Percentiles rank a stretch among this genome's conserved stretches.
Evolutionary conservation across 2,888 invertebrate species (phyloP).

Genomic region (Caenorhabditis afra): DNA sequence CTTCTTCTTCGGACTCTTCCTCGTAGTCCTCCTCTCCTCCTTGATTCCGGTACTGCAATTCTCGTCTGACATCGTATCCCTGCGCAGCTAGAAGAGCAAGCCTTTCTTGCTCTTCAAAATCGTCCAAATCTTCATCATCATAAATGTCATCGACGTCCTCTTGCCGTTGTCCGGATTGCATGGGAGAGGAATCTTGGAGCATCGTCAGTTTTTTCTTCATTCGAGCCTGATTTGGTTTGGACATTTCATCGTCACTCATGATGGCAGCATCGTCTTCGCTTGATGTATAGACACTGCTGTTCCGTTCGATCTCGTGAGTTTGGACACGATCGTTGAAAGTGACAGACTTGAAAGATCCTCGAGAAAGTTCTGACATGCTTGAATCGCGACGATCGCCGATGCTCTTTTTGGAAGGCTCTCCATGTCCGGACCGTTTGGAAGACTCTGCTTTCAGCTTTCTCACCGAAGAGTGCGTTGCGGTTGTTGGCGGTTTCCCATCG

Average conservation of each 20-base stretch:
- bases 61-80: constrained; percentile 33
- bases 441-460: constrained; percentile 35
- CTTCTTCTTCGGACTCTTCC: constrained; percentile 47
- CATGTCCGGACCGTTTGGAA: constrained; percentile 16
- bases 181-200: constrained; percentile 28
- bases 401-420: constrained; percentile 38
- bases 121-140: constrained; percentile 63
- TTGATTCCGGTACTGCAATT: constrained; percentile 22
- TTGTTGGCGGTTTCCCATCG: constrained; percentile 15
- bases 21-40: constrained; percentile 25
- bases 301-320: constrained; percentile 70
- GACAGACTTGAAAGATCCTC: constrained; percentile 68
- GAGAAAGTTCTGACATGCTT: constrained; percentile 67
- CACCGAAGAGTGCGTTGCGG: constrained; percentile 23
- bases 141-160: constrained; percentile 46
- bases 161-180: constrained; percentile 2
- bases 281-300: constrained; percentile 50
- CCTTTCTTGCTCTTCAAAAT: constrained; percentile 69
- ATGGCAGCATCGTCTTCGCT: constrained; percentile 68
- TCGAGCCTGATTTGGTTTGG: constrained; percentile 53
- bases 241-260: constrained; percentile 71
- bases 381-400: constrained; percentile 71
- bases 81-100: constrained; percentile 51
- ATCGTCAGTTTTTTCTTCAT: constrained; percentile 42
- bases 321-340: constrained; percentile 71